A percentile compares a stretch with the other conserved stretches of the same genome.
Conservation (phyloP, 2,797 vertebrate genomes). For the Phrynocephalus forsythii region DNA sequence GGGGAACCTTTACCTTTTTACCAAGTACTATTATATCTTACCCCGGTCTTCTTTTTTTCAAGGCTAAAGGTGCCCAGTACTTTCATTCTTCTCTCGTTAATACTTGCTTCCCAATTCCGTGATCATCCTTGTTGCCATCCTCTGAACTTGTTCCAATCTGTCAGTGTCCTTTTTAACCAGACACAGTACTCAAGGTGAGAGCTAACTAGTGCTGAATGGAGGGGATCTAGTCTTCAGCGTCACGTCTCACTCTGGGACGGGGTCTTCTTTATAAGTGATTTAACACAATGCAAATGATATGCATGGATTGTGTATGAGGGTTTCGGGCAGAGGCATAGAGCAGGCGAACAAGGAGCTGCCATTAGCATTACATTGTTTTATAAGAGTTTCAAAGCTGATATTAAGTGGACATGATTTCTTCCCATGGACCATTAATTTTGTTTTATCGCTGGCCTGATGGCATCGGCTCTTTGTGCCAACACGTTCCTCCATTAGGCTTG, state of each 20-base stretch:
- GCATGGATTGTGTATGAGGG: constrained; percentile 29
- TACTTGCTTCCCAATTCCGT: too few relatives aligned
- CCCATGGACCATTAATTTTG: constrained; percentile 83
- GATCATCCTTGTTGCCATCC: too few relatives aligned
- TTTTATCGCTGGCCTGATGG: constrained; percentile 83
- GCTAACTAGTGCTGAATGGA: too few relatives aligned
- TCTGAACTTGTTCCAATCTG: too few relatives aligned
- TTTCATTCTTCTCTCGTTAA: too few relatives aligned
- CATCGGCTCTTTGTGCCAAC: constrained; percentile 79
- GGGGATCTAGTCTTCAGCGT: too few relatives aligned
- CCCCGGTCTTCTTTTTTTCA: too few relatives aligned
- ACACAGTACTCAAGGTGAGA: too few relatives aligned
- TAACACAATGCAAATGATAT: constrained; percentile 67
- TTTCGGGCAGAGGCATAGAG: not conserved
- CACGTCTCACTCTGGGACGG: constrained; percentile 46
- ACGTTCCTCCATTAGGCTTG: constrained; percentile 79
- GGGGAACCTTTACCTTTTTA: too few relatives aligned
- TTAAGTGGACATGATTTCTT: constrained; percentile 83
- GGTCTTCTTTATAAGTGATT: constrained; percentile 64
- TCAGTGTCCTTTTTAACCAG: too few relatives aligned
- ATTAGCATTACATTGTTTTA: constrained; percentile 70
- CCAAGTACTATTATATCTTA: too few relatives aligned
- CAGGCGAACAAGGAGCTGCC: constrained; percentile 51
- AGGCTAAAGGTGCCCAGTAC: too few relatives aligned
- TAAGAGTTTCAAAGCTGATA: constrained; percentile 76